Base-by-base conservation (phyloP, 53 echinoderm and acorn worm genomes). In the Paracentrotus lividus region DNA sequence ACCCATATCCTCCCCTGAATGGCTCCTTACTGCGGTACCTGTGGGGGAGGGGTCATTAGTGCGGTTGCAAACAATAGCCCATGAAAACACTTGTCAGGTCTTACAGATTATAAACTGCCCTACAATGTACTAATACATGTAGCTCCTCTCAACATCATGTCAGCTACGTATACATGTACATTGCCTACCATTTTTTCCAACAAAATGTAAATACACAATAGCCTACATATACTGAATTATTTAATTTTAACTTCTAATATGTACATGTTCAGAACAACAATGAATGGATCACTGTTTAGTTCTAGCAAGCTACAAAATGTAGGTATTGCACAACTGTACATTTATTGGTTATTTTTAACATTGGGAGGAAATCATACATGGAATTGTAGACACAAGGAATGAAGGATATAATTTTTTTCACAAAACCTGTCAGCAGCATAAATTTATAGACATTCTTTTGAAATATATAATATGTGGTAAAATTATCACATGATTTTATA, bases 11-110 rank as follows among this genome's bases (percentile, higher is more conserved):
- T n/a, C n/a, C 49, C 47, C 29, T 20, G 43, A 13, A 26, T 49
- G 21, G 20, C 47, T 47, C 49, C 51, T 49, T 13, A n/a, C 15
- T 47, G 52, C 42, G 49, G 49, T 47, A 32, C 47, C 27, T 52
- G 32, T 14, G 53, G 87, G 87, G 57, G 87, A 54, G 57, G 36
- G 81, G 87, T 56, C 55, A 55, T 54, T 87, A 54, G 87, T 87
- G 57, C 14, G 40, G 87, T 87, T 8, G 33, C 87, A 57, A 87
- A 55, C 57, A 57, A 87, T 38, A 81, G 81, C 45, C 10, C 45
- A 47, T 81, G 49, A 47, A 81, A 81, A 45, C 81, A 26, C 45
- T n/a, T 45, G 47, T 47, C 44, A 45, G 10, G 44, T n/a, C 40
- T 18, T 1, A 9, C 40, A 20, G 24, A 32, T 13, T 20, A 27